phyloP scores from a whole-genome alignment of 2,888 invertebrate species.

The Parnassius glacialis region DNA sequence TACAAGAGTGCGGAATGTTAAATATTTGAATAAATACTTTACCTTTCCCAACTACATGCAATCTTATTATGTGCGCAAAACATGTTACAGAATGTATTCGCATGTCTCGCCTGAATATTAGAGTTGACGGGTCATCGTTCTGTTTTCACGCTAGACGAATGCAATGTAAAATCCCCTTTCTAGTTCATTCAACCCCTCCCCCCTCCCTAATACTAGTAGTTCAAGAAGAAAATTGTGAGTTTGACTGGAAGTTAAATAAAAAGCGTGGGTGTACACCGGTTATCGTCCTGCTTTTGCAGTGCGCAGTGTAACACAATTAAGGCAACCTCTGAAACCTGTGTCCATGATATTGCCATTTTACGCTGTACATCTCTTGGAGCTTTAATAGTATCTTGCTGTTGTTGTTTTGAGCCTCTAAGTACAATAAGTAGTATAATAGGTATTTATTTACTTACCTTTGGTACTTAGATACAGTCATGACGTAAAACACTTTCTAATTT shows the following conservation, averaged over 20 bases:
- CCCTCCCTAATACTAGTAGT: constrained; percentile 47
- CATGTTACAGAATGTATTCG: constrained; percentile 15
- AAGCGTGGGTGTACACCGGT: constrained; percentile 54
- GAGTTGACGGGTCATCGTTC: constrained; percentile 53
- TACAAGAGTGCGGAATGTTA: too few species aligned
- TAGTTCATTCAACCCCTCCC: constrained; percentile 58
- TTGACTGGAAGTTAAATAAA: constrained; percentile 60
- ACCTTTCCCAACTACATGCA: too few species aligned
- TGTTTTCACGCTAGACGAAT: constrained; percentile 60
- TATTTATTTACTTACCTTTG: too few species aligned
- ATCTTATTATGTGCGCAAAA: background rate
- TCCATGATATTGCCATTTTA: too few species aligned
- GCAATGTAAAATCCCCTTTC: constrained; percentile 52
- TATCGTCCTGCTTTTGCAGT: constrained; percentile 35
- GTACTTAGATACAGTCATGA: too few species aligned
- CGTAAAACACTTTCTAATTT: constrained; percentile 1
- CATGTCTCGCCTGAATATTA: constrained; percentile 42
- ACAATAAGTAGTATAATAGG: too few species aligned
- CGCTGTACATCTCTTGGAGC: too few species aligned
- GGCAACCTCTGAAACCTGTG: too few species aligned
- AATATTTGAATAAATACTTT: too few species aligned
- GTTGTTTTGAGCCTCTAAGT: too few species aligned
- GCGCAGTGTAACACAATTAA: background rate
- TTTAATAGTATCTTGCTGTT: too few species aligned
- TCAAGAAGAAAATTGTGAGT: constrained; percentile 52